These are phyloP conservation scores for Nowickia ferox DNA, from an alignment of 2,888 invertebrate species.

Conservation along the genomic window DNA sequence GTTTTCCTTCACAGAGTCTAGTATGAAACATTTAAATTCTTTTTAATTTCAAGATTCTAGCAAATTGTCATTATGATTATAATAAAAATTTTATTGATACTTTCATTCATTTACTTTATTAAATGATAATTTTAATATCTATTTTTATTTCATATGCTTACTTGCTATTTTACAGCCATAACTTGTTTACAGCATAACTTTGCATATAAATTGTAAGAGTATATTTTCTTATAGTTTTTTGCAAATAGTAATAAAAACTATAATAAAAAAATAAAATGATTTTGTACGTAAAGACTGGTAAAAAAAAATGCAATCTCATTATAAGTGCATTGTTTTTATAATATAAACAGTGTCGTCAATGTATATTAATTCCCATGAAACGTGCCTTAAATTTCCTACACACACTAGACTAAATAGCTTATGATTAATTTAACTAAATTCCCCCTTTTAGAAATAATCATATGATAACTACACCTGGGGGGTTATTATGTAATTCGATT, in stretches of 20 bases:
- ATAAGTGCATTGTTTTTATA: constrained; percentile 5
- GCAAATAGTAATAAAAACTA: constrained; percentile 27
- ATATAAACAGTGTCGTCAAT: too few relatives aligned
- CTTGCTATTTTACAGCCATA: not conserved
- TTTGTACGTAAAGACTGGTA: constrained; percentile 25
- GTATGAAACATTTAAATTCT: not conserved
- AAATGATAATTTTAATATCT: not conserved
- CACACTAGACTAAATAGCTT: too few relatives aligned
- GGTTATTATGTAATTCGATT: too few relatives aligned
- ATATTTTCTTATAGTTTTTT: constrained; percentile 21
- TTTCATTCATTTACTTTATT: not conserved
- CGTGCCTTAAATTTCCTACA: too few relatives aligned
- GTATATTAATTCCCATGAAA: too few relatives aligned
- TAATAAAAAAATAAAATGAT: constrained; percentile 29
- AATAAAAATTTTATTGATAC: constrained; percentile 10
- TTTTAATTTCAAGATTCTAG: not conserved
- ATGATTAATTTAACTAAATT: too few relatives aligned
- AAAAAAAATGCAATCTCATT: not conserved
- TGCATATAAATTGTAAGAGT: constrained; percentile 4
- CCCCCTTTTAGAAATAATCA: too few relatives aligned
- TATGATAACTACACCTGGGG: too few relatives aligned
- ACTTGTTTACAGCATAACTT: not conserved
- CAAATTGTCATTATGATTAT: not conserved
- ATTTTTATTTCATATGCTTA: not conserved
- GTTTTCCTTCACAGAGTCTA: not conserved